Evolutionary conservation across 2,888 invertebrate genomes (phyloP), one percentile per base, ranked within the genome.

Genomic region (Adela reaumurella): DNA sequence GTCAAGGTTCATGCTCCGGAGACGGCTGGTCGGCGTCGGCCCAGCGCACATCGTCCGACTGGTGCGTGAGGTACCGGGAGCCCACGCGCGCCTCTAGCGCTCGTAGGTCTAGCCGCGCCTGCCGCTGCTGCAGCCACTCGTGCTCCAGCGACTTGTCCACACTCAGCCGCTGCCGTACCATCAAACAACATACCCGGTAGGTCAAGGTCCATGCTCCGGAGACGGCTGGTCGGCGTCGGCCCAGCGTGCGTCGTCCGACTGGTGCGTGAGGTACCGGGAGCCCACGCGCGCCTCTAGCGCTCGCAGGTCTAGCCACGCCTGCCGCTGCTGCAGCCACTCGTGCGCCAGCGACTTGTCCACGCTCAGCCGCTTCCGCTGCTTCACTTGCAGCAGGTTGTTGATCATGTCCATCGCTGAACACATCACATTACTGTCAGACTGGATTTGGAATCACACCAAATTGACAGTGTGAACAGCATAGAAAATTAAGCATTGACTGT

Each of bases 101-200:
- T 49, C 97, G 85, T 60, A 99, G 82, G 78, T 99, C 99, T 58
- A 86, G 87, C 95, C 97, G 98, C 4, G 97, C 95, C 68, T 93
- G 88, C 65, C 90, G 90, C 69, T 95, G 95, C 86, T 98, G 97
- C 57, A 99, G 84, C 97, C 98, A 99, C 57, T 89, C 85, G 73
- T 99, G 98, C 59, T 88, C 84, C 54, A 97, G 82, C 51, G 97
- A 94, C 80, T 98, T 99, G 78, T 97, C 97, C 49, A 97, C 97
- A 0, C 96, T 94, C 63, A 89, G 94, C 19, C 97, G 86, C 73
- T 97, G n/a, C n/a, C n/a, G n/a, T n/a, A n/a, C n/a, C n/a, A n/a
- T n/a, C n/a, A n/a, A n/a, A 24, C 24, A 24, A 24, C 24, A 6
- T 6, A 24, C 24, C 24, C 8, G 24, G 8, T 24, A 24, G 24